Conservation (phyloP, 2,113 vertebrate genomes). For the Rhineura floridana region DNA sequence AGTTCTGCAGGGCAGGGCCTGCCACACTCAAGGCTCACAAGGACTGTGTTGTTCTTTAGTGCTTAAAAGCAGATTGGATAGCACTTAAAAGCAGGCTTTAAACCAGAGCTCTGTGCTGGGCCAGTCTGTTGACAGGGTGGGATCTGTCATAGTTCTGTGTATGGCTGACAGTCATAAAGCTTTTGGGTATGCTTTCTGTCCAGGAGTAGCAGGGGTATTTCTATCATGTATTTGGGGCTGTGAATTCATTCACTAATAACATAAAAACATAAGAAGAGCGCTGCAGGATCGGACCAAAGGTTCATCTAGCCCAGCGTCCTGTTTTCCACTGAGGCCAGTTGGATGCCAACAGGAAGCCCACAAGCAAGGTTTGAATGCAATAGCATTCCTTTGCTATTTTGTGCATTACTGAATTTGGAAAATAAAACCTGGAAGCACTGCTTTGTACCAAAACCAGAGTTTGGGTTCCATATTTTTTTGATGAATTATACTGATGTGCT, state of each 20-base stretch:
- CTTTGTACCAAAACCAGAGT: no score
- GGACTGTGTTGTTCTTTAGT: no score
- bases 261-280: background rate
- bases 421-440: background rate
- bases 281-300: no score
- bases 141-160: background rate
- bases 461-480: background rate
- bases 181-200: background rate
- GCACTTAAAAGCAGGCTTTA: background rate
- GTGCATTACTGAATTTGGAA: background rate
- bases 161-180: background rate
- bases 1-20: no score
- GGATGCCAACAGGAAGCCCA: no score
- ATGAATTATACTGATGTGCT: background rate
- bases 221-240: background rate
- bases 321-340: no score
- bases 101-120: background rate
- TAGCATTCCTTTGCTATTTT: background rate
- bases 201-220: background rate
- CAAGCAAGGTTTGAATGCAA: no score
- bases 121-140: background rate
- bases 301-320: no score
- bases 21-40: no score
- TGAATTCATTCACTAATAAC: background rate
- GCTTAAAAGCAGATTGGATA: no score